Evolutionary conservation across 2,797 vertebrate genomes (phyloP), one percentile per base, ranked within the genome.

Genomic region (Lutjanus argentimaculatus): DNA sequence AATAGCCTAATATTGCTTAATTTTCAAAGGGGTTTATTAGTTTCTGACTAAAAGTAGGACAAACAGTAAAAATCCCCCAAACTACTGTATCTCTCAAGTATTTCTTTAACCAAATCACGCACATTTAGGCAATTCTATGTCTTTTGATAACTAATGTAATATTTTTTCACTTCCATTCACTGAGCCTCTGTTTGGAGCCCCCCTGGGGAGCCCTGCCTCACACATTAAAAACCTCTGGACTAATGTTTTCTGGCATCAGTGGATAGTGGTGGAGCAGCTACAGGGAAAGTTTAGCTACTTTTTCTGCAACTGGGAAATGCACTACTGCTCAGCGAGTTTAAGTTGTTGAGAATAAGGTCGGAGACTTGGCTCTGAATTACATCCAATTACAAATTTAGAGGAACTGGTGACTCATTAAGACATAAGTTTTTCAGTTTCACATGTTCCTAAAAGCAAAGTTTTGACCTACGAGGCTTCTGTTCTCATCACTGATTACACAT

Each of bases 391-490:
- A 74, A 59, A 66, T 77, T 48, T 40, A 67, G 15, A 36, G 25
- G 22, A 43, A 76, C 45, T 80, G 4, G 25, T 68, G 0, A 51
- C 62, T 67, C 9, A 78, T 66, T 75, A 46, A 17, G 30, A 72
- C 4, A 51, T 9, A 56, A 57, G 22, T 17, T 15, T 30, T 78
- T 62, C 8, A 57, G 15, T 61, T 51, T 56, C 8, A 75, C 40
- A 25, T 25, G 15, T 45, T 64, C 22, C 8, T 51, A 70, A 70
- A 64, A 73, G 57, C 43, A 65, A 68, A 59, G 21, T 67, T 71
- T 77, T 42, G 8, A 64, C 17, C 42, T 13, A 36, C 15, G 22
- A 13, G 17, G 15, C 40, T 53, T 72, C 21, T 43, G 1, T 64
- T 67, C 62, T 64, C 15, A 63, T 68, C 57, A 65, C 14, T 25